Percentiles rank a stretch among this genome's conserved stretches.
These are phyloP conservation scores for Sebastes baramenuke DNA, from an alignment of 2,797 vertebrate species.

Conservation along the genomic window DNA sequence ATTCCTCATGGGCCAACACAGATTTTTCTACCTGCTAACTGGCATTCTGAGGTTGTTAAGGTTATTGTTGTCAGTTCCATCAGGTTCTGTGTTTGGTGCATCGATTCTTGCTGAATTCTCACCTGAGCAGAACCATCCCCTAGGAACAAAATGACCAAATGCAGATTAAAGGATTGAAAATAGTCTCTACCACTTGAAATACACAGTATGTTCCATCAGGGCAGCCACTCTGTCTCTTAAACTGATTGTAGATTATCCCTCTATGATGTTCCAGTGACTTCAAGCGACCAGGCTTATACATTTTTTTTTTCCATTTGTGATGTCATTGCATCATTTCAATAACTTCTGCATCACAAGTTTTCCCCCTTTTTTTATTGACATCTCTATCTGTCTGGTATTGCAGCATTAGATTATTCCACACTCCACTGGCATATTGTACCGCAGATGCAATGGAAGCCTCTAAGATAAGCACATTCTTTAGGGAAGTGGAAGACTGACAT, in stretches of 20 bases:
- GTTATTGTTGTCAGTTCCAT: not conserved
- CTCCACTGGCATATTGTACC: not conserved
- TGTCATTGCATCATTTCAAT: not conserved
- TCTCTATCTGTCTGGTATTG: conserved; percentile 1
- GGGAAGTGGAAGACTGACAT: not conserved
- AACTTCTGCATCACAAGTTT: not conserved
- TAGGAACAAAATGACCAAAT: not conserved
- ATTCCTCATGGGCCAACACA: not conserved
- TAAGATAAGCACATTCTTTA: not conserved
- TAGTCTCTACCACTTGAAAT: not conserved
- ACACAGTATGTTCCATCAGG: not conserved
- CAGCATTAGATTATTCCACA: conserved; percentile 1
- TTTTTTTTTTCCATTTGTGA: not conserved
- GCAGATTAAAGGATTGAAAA: not conserved
- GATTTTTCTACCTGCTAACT: not conserved
- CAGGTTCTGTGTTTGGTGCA: not conserved
- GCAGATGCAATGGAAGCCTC: not conserved
- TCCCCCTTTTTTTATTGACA: not conserved
- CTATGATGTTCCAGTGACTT: not conserved
- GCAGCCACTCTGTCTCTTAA: not conserved
- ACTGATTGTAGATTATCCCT: not conserved
- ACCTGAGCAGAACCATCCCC: not conserved
- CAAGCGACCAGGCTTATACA: rapidly evolving
- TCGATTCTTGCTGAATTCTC: not conserved
- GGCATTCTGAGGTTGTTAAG: not conserved